Evolutionary conservation across 2,113 vertebrate species (phyloP), one percentile per base, ranked within the genome.

Genomic region (Onychorhynchus coronatus): DNA sequence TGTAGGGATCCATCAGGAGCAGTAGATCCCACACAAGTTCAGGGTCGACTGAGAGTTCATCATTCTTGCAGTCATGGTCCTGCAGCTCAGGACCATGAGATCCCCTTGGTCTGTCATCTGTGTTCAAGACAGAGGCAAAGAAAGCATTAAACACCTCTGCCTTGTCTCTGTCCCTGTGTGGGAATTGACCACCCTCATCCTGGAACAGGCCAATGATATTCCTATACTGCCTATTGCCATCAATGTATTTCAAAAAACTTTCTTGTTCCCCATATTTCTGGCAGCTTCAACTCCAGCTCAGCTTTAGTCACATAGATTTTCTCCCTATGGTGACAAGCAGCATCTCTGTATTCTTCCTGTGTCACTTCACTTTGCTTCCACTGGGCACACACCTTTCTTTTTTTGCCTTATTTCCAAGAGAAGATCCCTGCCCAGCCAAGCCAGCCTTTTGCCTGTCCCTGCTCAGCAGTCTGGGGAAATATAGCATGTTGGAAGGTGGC

Each of bases 401-500:
- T 35, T 37, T 59, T 11, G n/a, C n/a, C 58, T 59, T 37, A 59
- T 37, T 37, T 59, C 14, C n/a, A 59, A 25, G n/a, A 37, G 14
- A 25, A 59, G 59, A 55, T 62, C 42, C 14, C 15, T 47, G 41
- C 41, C 37, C 65, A 75, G 41, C n/a, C 2, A 2, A 42, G 35
- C 35, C 72, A 73, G 42, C 50, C 28, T 39, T 28, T 15, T 37
- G n/a, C 46, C 75, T 24, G 42, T 27, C 59, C 41, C 52, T 55
- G 63, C 67, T 56, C 67, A 17, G 31, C 0, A 2, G 22, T 19
- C 27, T 5, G 53, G 46, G 74, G 46, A 62, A 91, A 65, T 10
- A n/a, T 55, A 62, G 56, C 0, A 1, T 1, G 1, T 2, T 44
- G 47, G 73, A 52, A 56, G 23, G n/a, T 56, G 21, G 25, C 22